Conservation (phyloP, 2,113 vertebrate species). For the Rhabdornis inornatus region DNA sequence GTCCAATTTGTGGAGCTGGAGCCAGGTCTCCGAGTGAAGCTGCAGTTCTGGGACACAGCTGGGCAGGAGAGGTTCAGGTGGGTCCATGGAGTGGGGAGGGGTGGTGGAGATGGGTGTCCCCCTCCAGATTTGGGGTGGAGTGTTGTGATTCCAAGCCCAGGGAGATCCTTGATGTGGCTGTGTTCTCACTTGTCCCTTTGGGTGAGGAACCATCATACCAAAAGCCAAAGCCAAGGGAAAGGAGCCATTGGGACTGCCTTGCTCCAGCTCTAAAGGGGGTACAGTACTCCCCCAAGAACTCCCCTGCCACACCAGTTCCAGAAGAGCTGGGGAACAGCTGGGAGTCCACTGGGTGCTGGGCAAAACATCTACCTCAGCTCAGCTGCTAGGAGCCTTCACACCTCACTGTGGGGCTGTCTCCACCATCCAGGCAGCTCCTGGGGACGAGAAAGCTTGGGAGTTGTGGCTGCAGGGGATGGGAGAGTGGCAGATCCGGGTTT, state of each 20-base stretch:
- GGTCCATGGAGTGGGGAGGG: background rate
- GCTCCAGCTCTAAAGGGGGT: background rate
- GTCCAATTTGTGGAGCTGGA: conserved; percentile 84
- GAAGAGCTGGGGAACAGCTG: background rate
- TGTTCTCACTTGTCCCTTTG: too few relatives aligned
- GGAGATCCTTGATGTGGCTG: too few relatives aligned
- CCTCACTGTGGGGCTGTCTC: background rate
- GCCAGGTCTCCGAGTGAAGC: conserved; percentile 76
- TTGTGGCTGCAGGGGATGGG: background rate
- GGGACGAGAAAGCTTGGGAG: background rate
- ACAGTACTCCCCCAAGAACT: accelerated
- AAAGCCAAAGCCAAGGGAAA: background rate
- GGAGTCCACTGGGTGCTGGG: background rate
- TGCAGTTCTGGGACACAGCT: conserved; percentile 91
- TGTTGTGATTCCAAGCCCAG: background rate
- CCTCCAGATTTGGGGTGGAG: background rate
- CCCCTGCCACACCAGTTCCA: too few relatives aligned
- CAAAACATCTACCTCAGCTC: background rate
- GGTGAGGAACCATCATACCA: background rate
- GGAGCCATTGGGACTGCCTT: background rate
- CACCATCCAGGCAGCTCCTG: background rate
- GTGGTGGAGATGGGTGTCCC: too few relatives aligned
- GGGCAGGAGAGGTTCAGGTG: conserved; percentile 89
- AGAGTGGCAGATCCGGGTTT: background rate
- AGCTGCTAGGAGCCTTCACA: background rate